Percentiles rank a stretch among this genome's conserved stretches.
Conservation (phyloP, 2,113 vertebrate genomes). For the Bos taurus region ARS-UCD2.0 NC_037357.1:8874501-8875000, state of each 20-base stretch:
- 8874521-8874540: neutral
- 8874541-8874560: neutral
- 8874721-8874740: constrained; percentile 56
- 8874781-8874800: constrained; percentile 47
- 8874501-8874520: neutral
- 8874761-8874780: constrained; percentile 32
- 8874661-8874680: neutral
- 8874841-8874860: constrained; percentile 61
- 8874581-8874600: neutral
- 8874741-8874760: constrained; percentile 55
- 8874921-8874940: neutral
- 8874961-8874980: constrained; percentile 7
- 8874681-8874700: constrained; percentile 50
- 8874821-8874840: constrained; percentile 72
- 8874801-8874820: constrained; percentile 71
- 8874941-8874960: neutral
- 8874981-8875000: constrained; percentile 70
- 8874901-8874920: constrained; percentile 53
- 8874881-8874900: constrained; percentile 63
- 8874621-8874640: neutral
- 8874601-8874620: neutral
- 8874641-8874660: neutral
- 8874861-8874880: constrained; percentile 67
- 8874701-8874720: constrained; percentile 62
- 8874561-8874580: neutral